A percentile compares a stretch with the other conserved stretches of the same genome.
Evolutionary conservation across 2,888 invertebrate genomes (phyloP).

Genomic region (Callyntrura guangdongensis): DNA sequence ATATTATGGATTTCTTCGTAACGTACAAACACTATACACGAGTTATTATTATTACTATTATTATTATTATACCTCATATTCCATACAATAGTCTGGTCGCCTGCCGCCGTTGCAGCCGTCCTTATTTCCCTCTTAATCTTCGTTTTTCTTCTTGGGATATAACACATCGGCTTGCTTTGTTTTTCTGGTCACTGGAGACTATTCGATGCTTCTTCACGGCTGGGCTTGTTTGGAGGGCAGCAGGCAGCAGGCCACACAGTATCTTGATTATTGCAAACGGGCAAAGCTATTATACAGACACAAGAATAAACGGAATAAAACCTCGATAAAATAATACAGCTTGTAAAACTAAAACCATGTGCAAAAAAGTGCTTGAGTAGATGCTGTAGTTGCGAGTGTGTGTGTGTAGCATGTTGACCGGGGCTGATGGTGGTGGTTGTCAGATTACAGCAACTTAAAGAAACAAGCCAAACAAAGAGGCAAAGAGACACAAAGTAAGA

Average conservation of each 20-base stretch:
- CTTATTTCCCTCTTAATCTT: conserved; percentile 25
- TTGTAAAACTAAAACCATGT: not conserved
- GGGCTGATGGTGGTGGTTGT: conserved; percentile 9
- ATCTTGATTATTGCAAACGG: conserved; percentile 13
- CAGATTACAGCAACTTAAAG: conserved; percentile 13
- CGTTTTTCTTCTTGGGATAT: not conserved
- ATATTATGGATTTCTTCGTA: conserved; percentile 18
- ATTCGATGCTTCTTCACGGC: not conserved
- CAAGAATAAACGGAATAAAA: not conserved
- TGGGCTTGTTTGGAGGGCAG: not conserved
- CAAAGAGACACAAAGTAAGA: too few relatives aligned
- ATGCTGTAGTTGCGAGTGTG: not conserved
- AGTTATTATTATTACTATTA: conserved; percentile 6
- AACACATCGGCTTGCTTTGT: not conserved
- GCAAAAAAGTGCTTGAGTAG: not conserved
- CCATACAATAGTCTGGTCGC: not conserved
- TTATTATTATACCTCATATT: conserved; percentile 6
- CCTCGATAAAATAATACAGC: conserved; percentile 13
- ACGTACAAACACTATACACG: not conserved
- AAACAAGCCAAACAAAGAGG: not conserved
- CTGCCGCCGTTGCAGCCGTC: not conserved
- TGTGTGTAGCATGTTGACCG: conserved; percentile 6
- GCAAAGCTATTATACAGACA: not conserved
- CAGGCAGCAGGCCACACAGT: conserved; percentile 1
- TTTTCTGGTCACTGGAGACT: conserved; percentile 31